A percentile compares a stretch with the other conserved stretches of the same genome.
Conservation (phyloP, 1,140 invertebrate species). For the Dryas iulia region DNA sequence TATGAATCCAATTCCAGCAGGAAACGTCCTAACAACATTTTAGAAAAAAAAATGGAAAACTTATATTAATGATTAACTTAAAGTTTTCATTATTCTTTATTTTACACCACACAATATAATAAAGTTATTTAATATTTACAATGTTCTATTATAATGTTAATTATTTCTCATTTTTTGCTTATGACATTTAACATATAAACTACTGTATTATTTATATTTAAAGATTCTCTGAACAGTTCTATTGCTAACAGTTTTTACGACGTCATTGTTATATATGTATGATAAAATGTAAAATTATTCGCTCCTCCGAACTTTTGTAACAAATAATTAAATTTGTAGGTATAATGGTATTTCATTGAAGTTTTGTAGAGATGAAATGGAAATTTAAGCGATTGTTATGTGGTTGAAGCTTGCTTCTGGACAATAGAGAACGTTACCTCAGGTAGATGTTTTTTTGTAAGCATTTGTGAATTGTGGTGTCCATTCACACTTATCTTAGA, state of each 20-base stretch:
- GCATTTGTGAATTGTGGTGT: constrained; percentile 8
- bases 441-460: constrained; percentile 29
- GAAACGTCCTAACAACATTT: neutral
- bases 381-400: constrained; percentile 31
- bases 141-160: no score
- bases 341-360: constrained; percentile 29
- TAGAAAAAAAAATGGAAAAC: neutral
- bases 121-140: no score
- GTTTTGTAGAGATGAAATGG: constrained; percentile 23
- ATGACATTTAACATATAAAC: neutral
- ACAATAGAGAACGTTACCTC: constrained; percentile 27
- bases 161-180: neutral
- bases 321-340: neutral
- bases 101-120: neutral
- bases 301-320: neutral
- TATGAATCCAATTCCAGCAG: neutral
- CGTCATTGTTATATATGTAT: neutral
- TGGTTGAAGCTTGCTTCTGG: constrained; percentile 26
- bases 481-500: constrained; percentile 19
- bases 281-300: constrained; percentile 7
- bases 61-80: no score
- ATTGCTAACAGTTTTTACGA: neutral
- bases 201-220: neutral
- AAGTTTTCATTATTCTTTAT: neutral
- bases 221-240: neutral